A percentile compares a stretch with the other conserved stretches of the same genome.
phyloP scores from a whole-genome alignment of 2,888 invertebrate genomes.

The Parapristionchus giblindavisi region DNA sequence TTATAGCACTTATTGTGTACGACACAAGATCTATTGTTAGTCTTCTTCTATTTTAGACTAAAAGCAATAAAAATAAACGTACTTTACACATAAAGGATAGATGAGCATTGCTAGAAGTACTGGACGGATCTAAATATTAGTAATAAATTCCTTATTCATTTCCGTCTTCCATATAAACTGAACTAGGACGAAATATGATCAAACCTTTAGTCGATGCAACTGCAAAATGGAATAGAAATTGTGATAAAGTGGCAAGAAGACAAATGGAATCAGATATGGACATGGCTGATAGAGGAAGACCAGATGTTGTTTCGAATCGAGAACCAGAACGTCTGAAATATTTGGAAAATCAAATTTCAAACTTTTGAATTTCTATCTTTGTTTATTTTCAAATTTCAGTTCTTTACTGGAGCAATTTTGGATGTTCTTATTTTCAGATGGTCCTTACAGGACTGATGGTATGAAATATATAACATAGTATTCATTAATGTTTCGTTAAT shows the following conservation, averaged over 20 bases:
- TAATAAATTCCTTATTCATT: too few species aligned
- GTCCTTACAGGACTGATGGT: too few species aligned
- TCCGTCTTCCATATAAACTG: too few species aligned
- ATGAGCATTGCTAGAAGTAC: background rate
- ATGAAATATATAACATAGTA: too few species aligned
- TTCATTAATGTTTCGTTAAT: too few species aligned
- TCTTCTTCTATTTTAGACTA: too few species aligned
- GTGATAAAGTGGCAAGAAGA: conserved; percentile 41
- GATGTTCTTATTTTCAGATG: background rate
- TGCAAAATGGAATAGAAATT: conserved; percentile 33
- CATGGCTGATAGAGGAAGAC: conserved; percentile 65
- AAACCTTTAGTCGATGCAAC: background rate
- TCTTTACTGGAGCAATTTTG: background rate
- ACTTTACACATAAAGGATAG: conserved; percentile 49
- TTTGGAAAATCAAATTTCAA: background rate
- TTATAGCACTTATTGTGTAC: too few species aligned
- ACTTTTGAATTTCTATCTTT: background rate
- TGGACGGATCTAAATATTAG: too few species aligned
- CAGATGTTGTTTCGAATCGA: conserved; percentile 66
- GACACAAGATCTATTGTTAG: too few species aligned
- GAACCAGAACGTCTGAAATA: conserved; percentile 23
- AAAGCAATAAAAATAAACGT: background rate
- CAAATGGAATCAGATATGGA: conserved; percentile 58
- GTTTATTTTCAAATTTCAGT: background rate
- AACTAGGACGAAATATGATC: background rate